phyloP scores from a whole-genome alignment of 2,113 vertebrate genomes.

The Catharus bicknelli region DNA sequence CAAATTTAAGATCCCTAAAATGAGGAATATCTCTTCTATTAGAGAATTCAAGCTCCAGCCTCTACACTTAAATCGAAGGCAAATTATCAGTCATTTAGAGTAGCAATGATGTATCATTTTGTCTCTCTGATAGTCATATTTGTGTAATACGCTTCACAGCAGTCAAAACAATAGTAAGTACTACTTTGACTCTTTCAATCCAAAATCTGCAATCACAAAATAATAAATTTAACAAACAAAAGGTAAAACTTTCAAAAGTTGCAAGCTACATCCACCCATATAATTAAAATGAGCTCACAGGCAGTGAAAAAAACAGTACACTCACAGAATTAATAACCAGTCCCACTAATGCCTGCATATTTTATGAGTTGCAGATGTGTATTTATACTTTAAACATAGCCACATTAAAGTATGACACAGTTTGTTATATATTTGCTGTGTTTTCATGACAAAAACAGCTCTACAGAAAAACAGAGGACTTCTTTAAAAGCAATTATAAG shows the following conservation, averaged over 20 bases:
- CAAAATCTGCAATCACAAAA: not conserved
- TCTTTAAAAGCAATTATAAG: slow-evolving; percentile 27
- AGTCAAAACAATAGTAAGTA: not conserved
- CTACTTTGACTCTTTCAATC: not conserved
- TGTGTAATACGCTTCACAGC: not conserved
- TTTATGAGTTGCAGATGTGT: slow-evolving; percentile 60
- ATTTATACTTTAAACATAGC: slow-evolving; percentile 34
- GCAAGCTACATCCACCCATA: not conserved
- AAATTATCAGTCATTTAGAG: not conserved
- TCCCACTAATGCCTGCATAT: slow-evolving; percentile 34
- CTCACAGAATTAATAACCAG: slow-evolving; percentile 47
- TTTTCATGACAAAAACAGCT: slow-evolving; percentile 41
- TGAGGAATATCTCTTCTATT: not conserved
- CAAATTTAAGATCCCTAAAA: not conserved
- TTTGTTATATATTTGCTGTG: slow-evolving; percentile 1
- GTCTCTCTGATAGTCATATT: not conserved
- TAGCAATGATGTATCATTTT: not conserved
- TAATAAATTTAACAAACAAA: not conserved
- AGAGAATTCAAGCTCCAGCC: not conserved
- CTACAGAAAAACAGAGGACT: not conserved
- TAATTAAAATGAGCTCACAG: slow-evolving; percentile 24
- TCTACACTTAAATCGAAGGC: not conserved
- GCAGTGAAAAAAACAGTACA: not conserved
- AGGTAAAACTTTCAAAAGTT: not conserved
- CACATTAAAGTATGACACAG: not conserved